These are phyloP conservation scores for Cyprinodon diabolis DNA, from an alignment of 2,797 vertebrate species.

Conservation along the genomic window DNA sequence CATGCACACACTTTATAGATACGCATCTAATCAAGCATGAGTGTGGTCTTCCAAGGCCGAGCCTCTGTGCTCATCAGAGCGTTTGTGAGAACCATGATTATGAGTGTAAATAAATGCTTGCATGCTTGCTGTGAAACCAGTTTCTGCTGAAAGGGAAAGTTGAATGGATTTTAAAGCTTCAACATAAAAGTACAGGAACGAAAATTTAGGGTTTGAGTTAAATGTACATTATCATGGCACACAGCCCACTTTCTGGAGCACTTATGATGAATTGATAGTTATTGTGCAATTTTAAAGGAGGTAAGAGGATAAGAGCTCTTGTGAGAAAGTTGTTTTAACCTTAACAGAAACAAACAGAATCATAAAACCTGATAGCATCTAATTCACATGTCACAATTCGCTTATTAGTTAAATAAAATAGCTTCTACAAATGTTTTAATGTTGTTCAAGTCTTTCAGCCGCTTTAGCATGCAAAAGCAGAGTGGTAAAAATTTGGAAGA, in stretches of 20 bases:
- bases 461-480: background rate
- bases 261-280: background rate
- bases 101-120: conserved; percentile 13
- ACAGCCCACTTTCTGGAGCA: background rate
- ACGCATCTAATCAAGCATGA: conserved; percentile 27
- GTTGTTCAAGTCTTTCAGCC: background rate
- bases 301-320: background rate
- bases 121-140: conserved; percentile 3
- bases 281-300: background rate
- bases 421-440: background rate
- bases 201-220: background rate
- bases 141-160: background rate
- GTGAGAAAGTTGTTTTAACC: background rate
- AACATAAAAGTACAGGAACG: background rate
- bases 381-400: background rate
- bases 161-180: background rate
- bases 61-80: conserved; percentile 34
- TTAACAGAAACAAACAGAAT: background rate
- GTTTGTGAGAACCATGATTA: conserved; percentile 31
- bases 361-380: background rate
- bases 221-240: too few relatives aligned
- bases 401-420: background rate
- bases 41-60: background rate
- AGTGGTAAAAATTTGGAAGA: too few relatives aligned
- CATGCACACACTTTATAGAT: conserved; percentile 17